Evolutionary conservation across 2,113 vertebrate genomes (phyloP), one percentile per base, ranked within the genome.

Genomic region (Osmerus eperlanus): DNA sequence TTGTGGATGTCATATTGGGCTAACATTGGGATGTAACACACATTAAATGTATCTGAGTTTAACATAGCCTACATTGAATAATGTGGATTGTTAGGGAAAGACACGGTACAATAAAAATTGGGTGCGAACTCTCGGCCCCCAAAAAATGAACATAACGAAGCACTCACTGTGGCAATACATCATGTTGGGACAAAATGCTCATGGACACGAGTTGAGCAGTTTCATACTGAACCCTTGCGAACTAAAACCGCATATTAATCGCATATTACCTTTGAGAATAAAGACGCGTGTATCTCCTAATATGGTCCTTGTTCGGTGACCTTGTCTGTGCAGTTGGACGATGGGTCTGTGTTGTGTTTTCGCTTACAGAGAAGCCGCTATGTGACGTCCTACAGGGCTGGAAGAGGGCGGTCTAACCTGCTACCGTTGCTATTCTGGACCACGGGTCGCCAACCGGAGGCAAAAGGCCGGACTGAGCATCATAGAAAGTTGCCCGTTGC

Each of bases 241-340:
- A 15, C 4, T 61, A 19, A 62, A 51, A 69, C 28, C 47, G 2
- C 0, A 66, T 18, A 36, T 52, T 32, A 76, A 80, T 1, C 53
- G 8, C 62, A 18, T 15, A 70, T 81, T 91, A 91, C 90, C 89
- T 91, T 76, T 3, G 2, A 7, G 19, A 72, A 58, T 59, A 28
- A 65, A 3, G 68, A 58, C 54, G 14, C 69, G 19, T 67, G 67
- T 19, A 65, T 70, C 28, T 25, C 59, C 16, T 32, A 21, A 3
- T 67, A 47, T 68, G 52, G 13, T 73, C 63, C 73, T 73, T 14
- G 64, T 53, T 65, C 65, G 67, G 58, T 91, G 89, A 92, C 90
- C 89, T 91, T 90, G 73, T 25, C 69, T 51, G 14, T 70, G 87
- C 69, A 61, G 79, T 69, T 1, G 41, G 67, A 21, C 83, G 86